A percentile compares a stretch with the other conserved stretches of the same genome.
These are phyloP conservation scores for Lagria hirta DNA, from an alignment of 2,888 invertebrate species.

Conservation along the genomic window DNA sequence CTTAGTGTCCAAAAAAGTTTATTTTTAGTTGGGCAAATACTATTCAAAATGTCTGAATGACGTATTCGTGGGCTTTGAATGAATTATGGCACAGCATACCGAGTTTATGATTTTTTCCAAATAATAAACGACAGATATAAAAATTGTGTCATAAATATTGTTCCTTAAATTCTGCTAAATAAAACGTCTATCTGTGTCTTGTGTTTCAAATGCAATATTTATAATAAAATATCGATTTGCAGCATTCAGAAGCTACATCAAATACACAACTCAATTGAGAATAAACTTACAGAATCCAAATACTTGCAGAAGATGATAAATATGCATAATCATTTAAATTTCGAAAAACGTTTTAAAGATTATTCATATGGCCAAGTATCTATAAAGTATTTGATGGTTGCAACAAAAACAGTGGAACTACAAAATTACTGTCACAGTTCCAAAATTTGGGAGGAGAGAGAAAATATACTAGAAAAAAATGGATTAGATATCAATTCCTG, in stretches of 20 bases:
- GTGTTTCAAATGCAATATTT: neutral
- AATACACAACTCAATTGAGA: constrained; percentile 43
- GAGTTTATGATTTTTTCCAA: too few relatives aligned
- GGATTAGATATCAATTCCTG: constrained; percentile 91
- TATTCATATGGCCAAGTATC: constrained; percentile 66
- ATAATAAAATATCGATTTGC: constrained; percentile 32
- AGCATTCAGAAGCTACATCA: constrained; percentile 47
- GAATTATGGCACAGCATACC: too few relatives aligned
- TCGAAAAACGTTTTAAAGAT: constrained; percentile 59
- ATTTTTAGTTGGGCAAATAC: constrained; percentile 1
- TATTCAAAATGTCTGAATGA: neutral
- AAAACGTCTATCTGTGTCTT: too few relatives aligned
- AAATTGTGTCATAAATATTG: too few relatives aligned
- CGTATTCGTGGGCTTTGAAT: too few relatives aligned
- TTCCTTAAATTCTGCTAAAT: too few relatives aligned
- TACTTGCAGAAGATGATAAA: constrained; percentile 38
- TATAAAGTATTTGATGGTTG: constrained; percentile 62
- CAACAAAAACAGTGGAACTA: constrained; percentile 58
- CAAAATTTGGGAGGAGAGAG: constrained; percentile 43
- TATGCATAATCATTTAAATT: constrained; percentile 63
- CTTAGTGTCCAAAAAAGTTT: too few relatives aligned
- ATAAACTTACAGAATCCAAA: constrained; percentile 39
- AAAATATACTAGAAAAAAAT: constrained; percentile 57
- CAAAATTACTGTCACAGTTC: constrained; percentile 50
- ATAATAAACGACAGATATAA: too few relatives aligned